phyloP scores from a whole-genome alignment of 2,888 invertebrate genomes.

The Orchestes rusci region DNA sequence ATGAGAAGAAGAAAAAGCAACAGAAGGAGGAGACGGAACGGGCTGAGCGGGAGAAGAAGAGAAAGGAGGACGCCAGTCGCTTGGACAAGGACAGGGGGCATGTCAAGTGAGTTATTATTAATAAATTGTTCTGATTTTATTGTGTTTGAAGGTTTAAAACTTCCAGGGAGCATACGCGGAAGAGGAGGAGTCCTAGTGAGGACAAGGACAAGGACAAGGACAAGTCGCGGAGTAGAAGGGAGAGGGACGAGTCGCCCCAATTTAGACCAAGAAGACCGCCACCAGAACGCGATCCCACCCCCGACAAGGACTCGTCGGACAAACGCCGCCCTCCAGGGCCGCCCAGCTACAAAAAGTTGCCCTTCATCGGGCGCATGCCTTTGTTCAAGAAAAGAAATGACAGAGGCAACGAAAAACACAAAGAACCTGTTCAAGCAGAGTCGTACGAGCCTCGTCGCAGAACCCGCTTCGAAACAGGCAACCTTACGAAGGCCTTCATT shows the following conservation, averaged over 20 bases:
- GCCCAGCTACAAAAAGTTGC: slow-evolving; percentile 61
- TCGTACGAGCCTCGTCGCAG: slow-evolving; percentile 41
- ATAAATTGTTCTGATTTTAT: background rate
- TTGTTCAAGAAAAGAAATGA: slow-evolving; percentile 57
- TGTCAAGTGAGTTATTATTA: slow-evolving; percentile 15
- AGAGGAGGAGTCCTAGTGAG: slow-evolving; percentile 22
- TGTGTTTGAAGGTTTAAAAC: slow-evolving; percentile 34
- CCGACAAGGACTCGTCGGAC: slow-evolving; percentile 16
- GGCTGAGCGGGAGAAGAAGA: slow-evolving; percentile 33
- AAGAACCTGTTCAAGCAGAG: slow-evolving; percentile 47
- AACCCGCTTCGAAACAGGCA: slow-evolving; percentile 42
- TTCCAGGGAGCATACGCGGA: slow-evolving; percentile 30
- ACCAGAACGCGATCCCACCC: slow-evolving; percentile 8
- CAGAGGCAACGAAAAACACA: slow-evolving; percentile 25
- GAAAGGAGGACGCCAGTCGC: slow-evolving; percentile 38
- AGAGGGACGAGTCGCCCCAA: slow-evolving; percentile 9
- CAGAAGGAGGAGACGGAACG: slow-evolving; percentile 38
- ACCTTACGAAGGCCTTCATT: slow-evolving; percentile 40
- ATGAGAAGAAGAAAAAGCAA: slow-evolving; percentile 39
- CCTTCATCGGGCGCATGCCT: slow-evolving; percentile 81
- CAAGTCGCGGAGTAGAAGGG: slow-evolving; percentile 11
- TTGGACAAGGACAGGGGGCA: slow-evolving; percentile 34
- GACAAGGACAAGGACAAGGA: no score
- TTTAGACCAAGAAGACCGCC: slow-evolving; percentile 2
- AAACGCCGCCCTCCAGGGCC: slow-evolving; percentile 39